Percentiles rank a stretch among this genome's conserved stretches.
Evolutionary conservation across 2,888 invertebrate genomes (phyloP).

Genomic region (Agrilus cyanescens): DNA sequence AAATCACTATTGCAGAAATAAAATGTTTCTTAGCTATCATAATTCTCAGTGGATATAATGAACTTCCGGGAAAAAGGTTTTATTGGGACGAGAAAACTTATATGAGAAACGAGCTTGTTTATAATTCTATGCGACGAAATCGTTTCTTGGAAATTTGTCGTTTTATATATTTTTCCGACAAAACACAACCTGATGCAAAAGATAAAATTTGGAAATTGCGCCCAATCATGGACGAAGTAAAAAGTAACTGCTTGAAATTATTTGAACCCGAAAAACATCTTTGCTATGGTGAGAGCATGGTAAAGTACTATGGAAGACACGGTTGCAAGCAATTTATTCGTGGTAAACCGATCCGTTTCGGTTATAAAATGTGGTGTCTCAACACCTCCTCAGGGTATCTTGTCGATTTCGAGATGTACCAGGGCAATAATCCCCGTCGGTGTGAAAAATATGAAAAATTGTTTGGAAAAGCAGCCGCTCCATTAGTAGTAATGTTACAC

Average conservation of each 20-base stretch:
- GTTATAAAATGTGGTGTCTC: conserved; percentile 21
- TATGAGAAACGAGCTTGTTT: background rate
- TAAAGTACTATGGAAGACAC: conserved; percentile 20
- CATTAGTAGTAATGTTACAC: too few species aligned
- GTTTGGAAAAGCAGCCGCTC: too few species aligned
- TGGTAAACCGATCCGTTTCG: conserved; percentile 24
- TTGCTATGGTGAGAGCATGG: conserved; percentile 17
- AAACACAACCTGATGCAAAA: conserved; percentile 12
- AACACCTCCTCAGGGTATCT: conserved; percentile 19
- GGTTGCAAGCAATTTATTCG: conserved; percentile 21
- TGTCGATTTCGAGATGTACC: conserved; percentile 21
- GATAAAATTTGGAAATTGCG: conserved; percentile 21
- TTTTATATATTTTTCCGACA: conserved; percentile 19
- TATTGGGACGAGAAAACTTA: conserved; percentile 1
- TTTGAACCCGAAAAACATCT: too few species aligned
- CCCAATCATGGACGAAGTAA: conserved; percentile 14
- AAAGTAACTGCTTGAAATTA: conserved; percentile 13
- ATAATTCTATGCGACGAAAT: conserved; percentile 3
- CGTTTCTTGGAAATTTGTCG: conserved; percentile 16
- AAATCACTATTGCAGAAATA: background rate
- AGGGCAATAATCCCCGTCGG: conserved; percentile 12
- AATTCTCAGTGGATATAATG: conserved; percentile 2
- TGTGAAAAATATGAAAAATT: too few species aligned
- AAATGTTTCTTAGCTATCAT: conserved; percentile 2
- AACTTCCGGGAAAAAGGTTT: conserved; percentile 2